Percentiles rank a stretch among this genome's conserved stretches.
These are phyloP conservation scores for Drosophila gaucha DNA, from an alignment of 2,888 invertebrate genomes.

Conservation along the genomic window DNA sequence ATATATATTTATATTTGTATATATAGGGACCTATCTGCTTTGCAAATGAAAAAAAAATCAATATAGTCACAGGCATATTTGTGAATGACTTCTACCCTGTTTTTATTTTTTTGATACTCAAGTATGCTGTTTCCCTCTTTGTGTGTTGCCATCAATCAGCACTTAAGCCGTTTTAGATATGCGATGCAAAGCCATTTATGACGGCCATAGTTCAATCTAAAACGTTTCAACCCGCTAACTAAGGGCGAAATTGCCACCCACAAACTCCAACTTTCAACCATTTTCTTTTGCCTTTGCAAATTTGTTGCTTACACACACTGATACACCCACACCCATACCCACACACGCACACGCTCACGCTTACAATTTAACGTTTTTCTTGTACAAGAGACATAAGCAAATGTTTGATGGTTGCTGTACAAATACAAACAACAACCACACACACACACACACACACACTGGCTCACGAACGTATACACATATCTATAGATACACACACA, in stretches of 20 bases:
- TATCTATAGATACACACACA: conserved; percentile 18
- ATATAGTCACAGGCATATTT: conserved; percentile 14
- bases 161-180: conserved; percentile 74
- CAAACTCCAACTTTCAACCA: conserved; percentile 49
- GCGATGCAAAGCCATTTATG: conserved; percentile 69
- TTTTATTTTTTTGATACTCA: background rate
- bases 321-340: conserved; percentile 2
- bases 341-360: conserved; percentile 22
- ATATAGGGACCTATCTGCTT: background rate
- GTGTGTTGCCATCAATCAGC: conserved; percentile 62
- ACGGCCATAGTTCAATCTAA: conserved; percentile 74
- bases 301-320: conserved; percentile 49
- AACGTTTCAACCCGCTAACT: conserved; percentile 69
- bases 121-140: conserved; percentile 29
- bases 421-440: conserved; percentile 75
- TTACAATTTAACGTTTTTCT: conserved; percentile 56
- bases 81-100: conserved; percentile 4
- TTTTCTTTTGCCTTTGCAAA: conserved; percentile 75
- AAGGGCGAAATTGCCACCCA: conserved; percentile 68
- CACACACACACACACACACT: conserved; percentile 31
- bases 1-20: background rate
- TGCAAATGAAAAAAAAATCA: conserved; percentile 8
- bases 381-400: conserved; percentile 64
- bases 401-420: conserved; percentile 83
- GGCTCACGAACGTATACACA: conserved; percentile 8